Percentiles rank a stretch among this genome's conserved stretches.
These are phyloP conservation scores for Catharus bicknelli DNA, from an alignment of 2,113 vertebrate genomes.

Conservation along the genomic window DNA sequence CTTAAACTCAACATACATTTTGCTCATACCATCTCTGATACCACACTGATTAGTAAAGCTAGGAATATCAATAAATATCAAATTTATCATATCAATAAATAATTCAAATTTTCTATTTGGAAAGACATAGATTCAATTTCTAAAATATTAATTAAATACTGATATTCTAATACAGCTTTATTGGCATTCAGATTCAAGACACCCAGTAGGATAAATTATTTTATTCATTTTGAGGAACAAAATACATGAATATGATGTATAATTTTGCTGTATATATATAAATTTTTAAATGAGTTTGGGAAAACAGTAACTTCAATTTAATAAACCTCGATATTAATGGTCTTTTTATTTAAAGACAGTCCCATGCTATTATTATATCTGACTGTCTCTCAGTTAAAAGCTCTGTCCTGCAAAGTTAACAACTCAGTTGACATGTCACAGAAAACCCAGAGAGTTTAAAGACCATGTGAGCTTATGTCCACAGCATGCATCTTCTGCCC, in stretches of 20 bases:
- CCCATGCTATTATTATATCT: background rate
- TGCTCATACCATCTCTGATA: background rate
- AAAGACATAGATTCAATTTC: background rate
- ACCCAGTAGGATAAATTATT: background rate
- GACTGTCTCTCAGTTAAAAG: background rate
- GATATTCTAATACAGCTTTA: background rate
- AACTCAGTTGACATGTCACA: background rate
- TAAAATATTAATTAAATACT: background rate
- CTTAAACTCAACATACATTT: background rate
- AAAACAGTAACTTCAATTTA: background rate
- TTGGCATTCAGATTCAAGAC: background rate
- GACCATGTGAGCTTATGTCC: background rate
- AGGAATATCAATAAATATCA: background rate
- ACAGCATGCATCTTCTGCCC: background rate
- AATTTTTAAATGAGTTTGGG: background rate
- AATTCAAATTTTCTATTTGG: background rate
- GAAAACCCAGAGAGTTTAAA: background rate
- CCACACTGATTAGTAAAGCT: background rate
- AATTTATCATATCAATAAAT: background rate
- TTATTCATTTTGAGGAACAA: background rate
- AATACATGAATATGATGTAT: background rate
- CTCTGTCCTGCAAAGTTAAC: background rate
- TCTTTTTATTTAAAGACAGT: background rate
- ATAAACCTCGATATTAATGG: background rate
- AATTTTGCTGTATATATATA: background rate